phyloP scores from a whole-genome alignment of 2,113 vertebrate genomes.

The Tetrax tetrax region DNA sequence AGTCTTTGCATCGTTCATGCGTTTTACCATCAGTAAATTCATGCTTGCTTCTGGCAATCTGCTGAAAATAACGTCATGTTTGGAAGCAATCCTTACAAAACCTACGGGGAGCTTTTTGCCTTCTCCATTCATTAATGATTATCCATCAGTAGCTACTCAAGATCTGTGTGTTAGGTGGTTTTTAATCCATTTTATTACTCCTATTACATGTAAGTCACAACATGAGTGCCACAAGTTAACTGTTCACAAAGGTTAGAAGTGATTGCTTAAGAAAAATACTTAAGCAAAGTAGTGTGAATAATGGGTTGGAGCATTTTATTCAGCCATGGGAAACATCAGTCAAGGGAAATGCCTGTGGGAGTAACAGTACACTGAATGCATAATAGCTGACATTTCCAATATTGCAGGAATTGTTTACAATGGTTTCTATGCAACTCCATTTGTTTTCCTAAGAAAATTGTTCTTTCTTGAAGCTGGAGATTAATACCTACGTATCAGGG shows the following conservation, averaged over 20 bases:
- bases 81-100: not conserved
- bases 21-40: not conserved
- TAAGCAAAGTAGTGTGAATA: not conserved
- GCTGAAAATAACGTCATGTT: not conserved
- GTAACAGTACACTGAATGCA: slow-evolving; percentile 1
- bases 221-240: not conserved
- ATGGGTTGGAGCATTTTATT: not conserved
- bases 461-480: not conserved
- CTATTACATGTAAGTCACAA: not conserved
- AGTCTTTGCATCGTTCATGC: not conserved
- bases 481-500: not conserved
- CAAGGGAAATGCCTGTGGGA: slow-evolving; percentile 40
- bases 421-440: not conserved
- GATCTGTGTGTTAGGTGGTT: not conserved
- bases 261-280: not conserved
- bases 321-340: slow-evolving; percentile 42
- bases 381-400: slow-evolving; percentile 51
- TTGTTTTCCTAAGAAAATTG: not conserved
- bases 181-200: not conserved
- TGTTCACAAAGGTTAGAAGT: not conserved
- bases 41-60: not conserved
- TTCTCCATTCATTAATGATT: not conserved
- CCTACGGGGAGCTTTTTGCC: not conserved
- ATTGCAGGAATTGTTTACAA: not conserved
- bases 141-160: not conserved